Percentiles rank a stretch among this genome's conserved stretches.
Conservation (phyloP, 2,797 vertebrate species). For the Pterois miles region DNA sequence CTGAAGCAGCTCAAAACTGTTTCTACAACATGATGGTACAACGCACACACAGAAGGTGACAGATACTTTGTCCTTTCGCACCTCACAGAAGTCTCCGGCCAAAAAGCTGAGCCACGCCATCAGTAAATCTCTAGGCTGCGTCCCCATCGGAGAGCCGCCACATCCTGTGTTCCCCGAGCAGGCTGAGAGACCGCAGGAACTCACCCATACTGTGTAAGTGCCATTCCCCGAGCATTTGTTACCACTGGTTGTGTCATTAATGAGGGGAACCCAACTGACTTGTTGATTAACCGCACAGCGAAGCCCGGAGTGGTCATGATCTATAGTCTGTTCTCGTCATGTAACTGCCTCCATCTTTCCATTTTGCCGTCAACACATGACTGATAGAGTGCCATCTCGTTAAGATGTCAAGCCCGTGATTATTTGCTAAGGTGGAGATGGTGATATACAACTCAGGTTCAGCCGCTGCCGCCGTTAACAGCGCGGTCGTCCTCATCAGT, state of each 20-base stretch:
- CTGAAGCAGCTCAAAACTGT: constrained; percentile 10
- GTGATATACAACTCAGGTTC: constrained; percentile 54
- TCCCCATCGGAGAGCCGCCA: constrained; percentile 92
- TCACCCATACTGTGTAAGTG: constrained; percentile 94
- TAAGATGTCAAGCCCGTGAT: constrained; percentile 41
- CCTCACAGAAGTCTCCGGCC: constrained; percentile 94
- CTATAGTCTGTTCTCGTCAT: constrained; percentile 48
- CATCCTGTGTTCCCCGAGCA: constrained; percentile 96
- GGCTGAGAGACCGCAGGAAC: constrained; percentile 93
- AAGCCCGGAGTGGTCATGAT: constrained; percentile 27
- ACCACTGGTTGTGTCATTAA: constrained; percentile 18
- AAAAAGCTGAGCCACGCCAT: constrained; percentile 99
- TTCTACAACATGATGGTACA: neutral
- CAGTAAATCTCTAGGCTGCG: constrained; percentile 96
- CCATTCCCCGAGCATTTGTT: neutral
- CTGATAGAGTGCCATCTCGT: constrained; percentile 35
- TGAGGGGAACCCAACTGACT: neutral
- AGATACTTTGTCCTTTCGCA: constrained; percentile 5
- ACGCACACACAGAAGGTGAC: constrained; percentile 23
- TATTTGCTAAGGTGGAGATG: constrained; percentile 49
- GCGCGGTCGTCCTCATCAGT: constrained; percentile 50
- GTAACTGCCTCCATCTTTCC: constrained; percentile 60
- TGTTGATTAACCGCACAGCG: constrained; percentile 42
- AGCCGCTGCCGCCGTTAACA: constrained; percentile 25
- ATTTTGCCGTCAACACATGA: constrained; percentile 39